Conservation (phyloP, 2,113 vertebrate species). For the Nannobrachium achirus region DNA sequence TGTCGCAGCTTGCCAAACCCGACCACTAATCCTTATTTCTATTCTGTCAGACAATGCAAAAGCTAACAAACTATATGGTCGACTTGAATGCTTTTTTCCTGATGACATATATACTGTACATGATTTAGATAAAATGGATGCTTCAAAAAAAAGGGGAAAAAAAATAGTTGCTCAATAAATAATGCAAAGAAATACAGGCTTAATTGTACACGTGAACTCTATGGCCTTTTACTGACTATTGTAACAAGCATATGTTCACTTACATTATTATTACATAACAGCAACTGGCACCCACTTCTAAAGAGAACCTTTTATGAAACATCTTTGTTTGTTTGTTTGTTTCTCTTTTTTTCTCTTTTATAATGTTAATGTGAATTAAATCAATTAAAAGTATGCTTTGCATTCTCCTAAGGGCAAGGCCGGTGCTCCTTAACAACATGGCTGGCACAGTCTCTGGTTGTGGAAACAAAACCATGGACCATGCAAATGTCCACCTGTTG, state of each 20-base stretch:
- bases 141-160: no score
- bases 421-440: slow-evolving; percentile 4
- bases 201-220: no score
- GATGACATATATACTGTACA: not conserved
- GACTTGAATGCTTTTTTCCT: not conserved
- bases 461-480: not conserved
- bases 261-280: no score
- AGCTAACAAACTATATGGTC: slow-evolving; percentile 1
- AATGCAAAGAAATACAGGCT: no score
- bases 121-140: no score
- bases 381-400: not conserved
- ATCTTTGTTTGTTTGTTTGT: not conserved
- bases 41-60: slow-evolving; percentile 1
- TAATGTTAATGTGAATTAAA: no score
- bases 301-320: not conserved
- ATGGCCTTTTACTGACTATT: no score
- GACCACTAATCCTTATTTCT: slow-evolving; percentile 28
- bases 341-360: no score
- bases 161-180: no score
- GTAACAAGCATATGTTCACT: no score
- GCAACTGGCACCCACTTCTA: no score
- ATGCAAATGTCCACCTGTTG: slow-evolving; percentile 12
- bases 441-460: not conserved
- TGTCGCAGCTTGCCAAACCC: slow-evolving; percentile 39
- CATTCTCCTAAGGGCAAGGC: not conserved